Conservation (phyloP, 1,140 invertebrate species). For the Chironomus striatipennis region DNA sequence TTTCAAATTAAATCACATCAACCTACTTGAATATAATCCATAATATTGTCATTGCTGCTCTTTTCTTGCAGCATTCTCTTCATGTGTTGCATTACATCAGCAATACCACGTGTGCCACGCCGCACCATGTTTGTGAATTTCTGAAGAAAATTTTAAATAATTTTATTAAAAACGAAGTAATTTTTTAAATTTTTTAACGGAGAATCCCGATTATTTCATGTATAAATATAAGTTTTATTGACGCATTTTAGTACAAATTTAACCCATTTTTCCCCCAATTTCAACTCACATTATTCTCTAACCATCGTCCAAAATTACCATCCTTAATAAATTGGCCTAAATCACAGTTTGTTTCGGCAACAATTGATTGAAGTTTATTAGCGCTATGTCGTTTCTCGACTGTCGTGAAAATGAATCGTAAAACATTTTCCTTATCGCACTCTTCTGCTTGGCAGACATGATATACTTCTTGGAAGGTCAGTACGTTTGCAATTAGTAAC, state of each 20-base stretch:
- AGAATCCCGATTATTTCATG: too few species aligned
- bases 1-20: too few species aligned
- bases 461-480: not conserved
- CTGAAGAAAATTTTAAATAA: not conserved
- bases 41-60: not conserved
- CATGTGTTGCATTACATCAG: not conserved
- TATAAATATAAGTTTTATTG: too few species aligned
- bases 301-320: conserved; percentile 11
- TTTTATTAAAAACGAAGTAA: not conserved
- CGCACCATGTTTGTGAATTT: conserved; percentile 19
- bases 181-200: conserved; percentile 14
- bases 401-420: not conserved
- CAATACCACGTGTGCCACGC: not conserved
- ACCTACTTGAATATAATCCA: not conserved
- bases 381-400: not conserved
- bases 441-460: not conserved
- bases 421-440: not conserved
- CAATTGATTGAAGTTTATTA: not conserved
- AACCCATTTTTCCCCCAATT: not conserved
- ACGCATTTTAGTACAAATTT: too few species aligned
- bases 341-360: conserved; percentile 11
- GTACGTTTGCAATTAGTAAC: not conserved
- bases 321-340: conserved; percentile 8
- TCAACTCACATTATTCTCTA: conserved; percentile 5
- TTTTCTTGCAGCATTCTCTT: not conserved